These are phyloP conservation scores for Anorthoa munda DNA, from an alignment of 2,888 invertebrate species.

Conservation along the genomic window DNA sequence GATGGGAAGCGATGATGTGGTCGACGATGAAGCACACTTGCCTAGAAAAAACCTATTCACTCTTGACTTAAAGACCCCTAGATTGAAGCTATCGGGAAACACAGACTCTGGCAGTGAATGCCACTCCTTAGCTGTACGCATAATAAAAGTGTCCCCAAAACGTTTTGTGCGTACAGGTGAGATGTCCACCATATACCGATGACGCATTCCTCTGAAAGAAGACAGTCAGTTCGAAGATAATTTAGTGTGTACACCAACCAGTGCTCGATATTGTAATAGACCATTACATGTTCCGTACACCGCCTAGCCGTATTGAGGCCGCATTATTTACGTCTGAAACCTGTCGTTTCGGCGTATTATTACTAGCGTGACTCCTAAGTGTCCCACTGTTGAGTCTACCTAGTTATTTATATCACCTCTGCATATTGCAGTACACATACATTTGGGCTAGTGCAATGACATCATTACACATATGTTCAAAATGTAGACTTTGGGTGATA, in stretches of 20 bases:
- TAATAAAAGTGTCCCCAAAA: no score
- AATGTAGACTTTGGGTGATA: slow-evolving; percentile 35
- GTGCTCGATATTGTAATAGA: not conserved
- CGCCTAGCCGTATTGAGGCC: slow-evolving; percentile 25
- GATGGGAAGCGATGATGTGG: no score
- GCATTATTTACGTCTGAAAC: slow-evolving; percentile 47
- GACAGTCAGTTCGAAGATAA: no score
- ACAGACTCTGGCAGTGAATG: no score
- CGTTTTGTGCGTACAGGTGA: no score
- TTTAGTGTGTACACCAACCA: not conserved
- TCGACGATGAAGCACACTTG: no score
- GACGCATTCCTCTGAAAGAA: no score
- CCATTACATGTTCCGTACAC: not conserved
- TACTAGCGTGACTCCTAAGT: slow-evolving; percentile 32
- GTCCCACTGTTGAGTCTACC: slow-evolving; percentile 23
- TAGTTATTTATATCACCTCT: slow-evolving; percentile 45
- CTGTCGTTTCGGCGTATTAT: slow-evolving; percentile 42
- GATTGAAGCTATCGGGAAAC: no score
- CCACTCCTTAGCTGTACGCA: no score
- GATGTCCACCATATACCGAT: no score
- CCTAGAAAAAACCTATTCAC: no score
- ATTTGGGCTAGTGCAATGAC: slow-evolving; percentile 45
- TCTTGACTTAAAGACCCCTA: no score
- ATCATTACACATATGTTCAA: slow-evolving; percentile 54
- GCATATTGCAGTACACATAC: slow-evolving; percentile 38